phyloP scores from a whole-genome alignment of 1,140 invertebrate genomes.

The Drosophila persimilis region DNA sequence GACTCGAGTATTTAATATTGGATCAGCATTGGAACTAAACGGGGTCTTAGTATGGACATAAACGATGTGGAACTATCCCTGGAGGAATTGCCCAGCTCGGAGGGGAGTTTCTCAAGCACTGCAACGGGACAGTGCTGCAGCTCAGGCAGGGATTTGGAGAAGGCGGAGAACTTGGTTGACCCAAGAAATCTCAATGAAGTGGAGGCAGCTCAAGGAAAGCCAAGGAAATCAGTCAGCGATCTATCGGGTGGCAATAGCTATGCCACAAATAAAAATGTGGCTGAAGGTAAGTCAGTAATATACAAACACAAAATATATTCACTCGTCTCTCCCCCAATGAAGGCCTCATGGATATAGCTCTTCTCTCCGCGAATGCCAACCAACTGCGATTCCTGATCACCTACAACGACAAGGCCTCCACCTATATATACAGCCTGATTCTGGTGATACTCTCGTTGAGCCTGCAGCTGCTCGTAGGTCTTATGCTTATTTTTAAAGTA shows the following conservation, averaged over 20 bases:
- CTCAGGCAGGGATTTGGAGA: not conserved
- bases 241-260: constrained; percentile 55
- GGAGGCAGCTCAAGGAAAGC: not conserved
- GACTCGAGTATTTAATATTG: constrained; percentile 28
- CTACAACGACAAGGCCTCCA: constrained; percentile 84
- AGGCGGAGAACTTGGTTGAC: not conserved
- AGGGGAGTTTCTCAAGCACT: constrained; percentile 51
- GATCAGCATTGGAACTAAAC: constrained; percentile 12
- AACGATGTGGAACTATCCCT: constrained; percentile 34
- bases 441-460: constrained; percentile 85
- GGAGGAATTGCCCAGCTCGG: constrained; percentile 47
- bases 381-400: constrained; percentile 88
- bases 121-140: constrained; percentile 42
- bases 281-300: constrained; percentile 50
- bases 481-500: constrained; percentile 87
- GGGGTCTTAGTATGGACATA: constrained; percentile 32
- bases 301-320: not conserved
- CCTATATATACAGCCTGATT: constrained; percentile 84
- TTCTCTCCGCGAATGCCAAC: constrained; percentile 90
- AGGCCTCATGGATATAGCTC: constrained; percentile 89
- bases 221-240: constrained; percentile 35
- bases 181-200: not conserved
- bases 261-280: constrained; percentile 68
- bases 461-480: constrained; percentile 86
- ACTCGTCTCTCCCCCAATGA: not conserved